phyloP scores from a whole-genome alignment of 2,113 vertebrate genomes.

The Thamnophis sirtalis region DNA sequence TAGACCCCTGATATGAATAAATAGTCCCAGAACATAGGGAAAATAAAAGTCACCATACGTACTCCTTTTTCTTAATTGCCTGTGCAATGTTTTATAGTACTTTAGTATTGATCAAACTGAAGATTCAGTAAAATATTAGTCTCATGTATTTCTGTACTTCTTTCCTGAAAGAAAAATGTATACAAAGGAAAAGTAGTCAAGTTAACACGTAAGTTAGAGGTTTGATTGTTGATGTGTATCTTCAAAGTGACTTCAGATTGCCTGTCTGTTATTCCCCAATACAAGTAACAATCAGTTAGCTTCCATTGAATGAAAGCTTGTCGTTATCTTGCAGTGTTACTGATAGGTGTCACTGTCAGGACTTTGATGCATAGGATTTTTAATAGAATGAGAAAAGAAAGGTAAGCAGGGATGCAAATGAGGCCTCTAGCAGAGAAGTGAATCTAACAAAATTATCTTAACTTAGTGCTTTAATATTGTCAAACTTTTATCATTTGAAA shows the following conservation, averaged over 20 bases:
- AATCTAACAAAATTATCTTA: neutral
- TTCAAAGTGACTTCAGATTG: conserved; percentile 19
- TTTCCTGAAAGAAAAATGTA: neutral
- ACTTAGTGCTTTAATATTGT: neutral
- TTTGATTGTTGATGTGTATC: neutral
- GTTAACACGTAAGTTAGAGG: neutral
- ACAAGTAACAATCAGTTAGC: neutral
- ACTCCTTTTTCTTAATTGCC: neutral
- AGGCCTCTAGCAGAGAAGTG: neutral
- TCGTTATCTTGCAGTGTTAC: neutral
- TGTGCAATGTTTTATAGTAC: neutral
- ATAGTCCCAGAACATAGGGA: neutral
- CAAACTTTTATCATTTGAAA: neutral
- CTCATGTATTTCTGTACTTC: neutral
- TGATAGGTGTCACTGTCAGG: conserved; percentile 9
- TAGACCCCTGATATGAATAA: neutral
- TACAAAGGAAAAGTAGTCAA: neutral
- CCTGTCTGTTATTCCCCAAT: conserved; percentile 1
- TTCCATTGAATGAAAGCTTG: conserved; percentile 5
- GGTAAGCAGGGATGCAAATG: neutral
- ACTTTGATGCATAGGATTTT: neutral
- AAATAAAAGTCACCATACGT: neutral
- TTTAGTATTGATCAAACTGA: neutral
- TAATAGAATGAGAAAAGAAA: neutral
- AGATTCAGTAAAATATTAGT: neutral